phyloP scores from a whole-genome alignment of 2,113 vertebrate species.

The Urocolius indicus region DNA sequence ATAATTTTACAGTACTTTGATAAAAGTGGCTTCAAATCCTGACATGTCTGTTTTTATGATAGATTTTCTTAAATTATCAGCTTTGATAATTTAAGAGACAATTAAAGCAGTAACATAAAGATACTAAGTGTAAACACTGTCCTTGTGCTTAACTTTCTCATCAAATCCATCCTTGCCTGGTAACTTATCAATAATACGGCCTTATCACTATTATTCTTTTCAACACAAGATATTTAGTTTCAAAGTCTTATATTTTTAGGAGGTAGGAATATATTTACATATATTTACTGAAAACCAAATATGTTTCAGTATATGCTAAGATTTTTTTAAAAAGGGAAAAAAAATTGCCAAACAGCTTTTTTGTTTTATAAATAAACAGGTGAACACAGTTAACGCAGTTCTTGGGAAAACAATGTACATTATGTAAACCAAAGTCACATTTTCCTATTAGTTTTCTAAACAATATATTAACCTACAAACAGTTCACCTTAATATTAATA shows the following conservation, averaged over 20 bases:
- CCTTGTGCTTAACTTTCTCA: neutral
- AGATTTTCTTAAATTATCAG: neutral
- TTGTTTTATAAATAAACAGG: neutral
- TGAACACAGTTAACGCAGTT: neutral
- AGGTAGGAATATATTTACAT: neutral
- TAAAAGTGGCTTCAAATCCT: neutral
- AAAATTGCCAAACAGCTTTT: neutral
- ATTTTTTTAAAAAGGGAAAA: neutral
- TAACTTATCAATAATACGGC: neutral
- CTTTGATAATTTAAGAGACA: neutral
- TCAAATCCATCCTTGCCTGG: neutral
- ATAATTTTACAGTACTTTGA: neutral
- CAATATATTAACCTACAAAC: neutral
- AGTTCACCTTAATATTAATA: neutral
- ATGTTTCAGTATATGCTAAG: neutral
- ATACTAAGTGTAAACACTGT: neutral
- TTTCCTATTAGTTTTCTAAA: neutral
- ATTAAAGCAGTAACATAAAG: neutral
- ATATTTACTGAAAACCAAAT: neutral
- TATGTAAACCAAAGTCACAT: neutral
- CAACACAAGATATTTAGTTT: neutral
- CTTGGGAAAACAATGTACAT: neutral
- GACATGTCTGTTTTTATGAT: neutral
- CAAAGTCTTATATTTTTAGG: neutral
- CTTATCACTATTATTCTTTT: neutral